Conservation (phyloP, 2,888 invertebrate genomes). For the Eupithecia insigniata region DNA sequence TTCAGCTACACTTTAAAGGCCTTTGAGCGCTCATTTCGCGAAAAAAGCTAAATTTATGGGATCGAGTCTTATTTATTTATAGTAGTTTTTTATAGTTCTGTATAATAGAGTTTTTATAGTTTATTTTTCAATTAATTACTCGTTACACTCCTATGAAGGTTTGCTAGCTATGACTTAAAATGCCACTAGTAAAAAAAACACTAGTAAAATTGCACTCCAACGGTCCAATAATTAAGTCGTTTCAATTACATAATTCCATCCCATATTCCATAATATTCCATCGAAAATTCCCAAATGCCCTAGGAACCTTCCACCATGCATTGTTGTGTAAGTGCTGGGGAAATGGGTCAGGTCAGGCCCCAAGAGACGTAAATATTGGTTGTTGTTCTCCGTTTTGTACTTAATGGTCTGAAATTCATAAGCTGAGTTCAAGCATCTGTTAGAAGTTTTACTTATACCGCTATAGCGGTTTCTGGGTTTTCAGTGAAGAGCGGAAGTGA, state of each 20-base stretch:
- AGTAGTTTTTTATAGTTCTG: too few species aligned
- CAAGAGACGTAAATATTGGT: not conserved
- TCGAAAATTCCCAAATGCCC: not conserved
- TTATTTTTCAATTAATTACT: too few species aligned
- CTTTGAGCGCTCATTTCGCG: too few species aligned
- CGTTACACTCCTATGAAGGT: too few species aligned
- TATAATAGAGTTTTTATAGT: too few species aligned
- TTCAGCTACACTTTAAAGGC: too few species aligned
- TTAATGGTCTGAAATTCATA: not conserved
- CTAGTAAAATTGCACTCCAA: not conserved
- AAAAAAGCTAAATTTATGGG: too few species aligned
- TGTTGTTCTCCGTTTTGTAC: not conserved
- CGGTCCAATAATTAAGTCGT: not conserved
- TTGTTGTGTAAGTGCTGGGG: not conserved
- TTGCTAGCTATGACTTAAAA: too few species aligned
- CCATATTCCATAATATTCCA: not conserved
- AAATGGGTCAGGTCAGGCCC: conserved; percentile 2
- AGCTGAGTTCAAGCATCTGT: not conserved
- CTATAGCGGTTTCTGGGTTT: not conserved
- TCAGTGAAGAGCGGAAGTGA: not conserved
- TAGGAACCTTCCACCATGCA: not conserved
- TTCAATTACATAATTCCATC: not conserved
- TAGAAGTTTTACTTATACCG: not conserved
- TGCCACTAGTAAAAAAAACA: too few species aligned
- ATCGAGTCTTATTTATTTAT: too few species aligned